phyloP scores from a whole-genome alignment of 2,797 vertebrate genomes.

The Liasis olivaceus region DNA sequence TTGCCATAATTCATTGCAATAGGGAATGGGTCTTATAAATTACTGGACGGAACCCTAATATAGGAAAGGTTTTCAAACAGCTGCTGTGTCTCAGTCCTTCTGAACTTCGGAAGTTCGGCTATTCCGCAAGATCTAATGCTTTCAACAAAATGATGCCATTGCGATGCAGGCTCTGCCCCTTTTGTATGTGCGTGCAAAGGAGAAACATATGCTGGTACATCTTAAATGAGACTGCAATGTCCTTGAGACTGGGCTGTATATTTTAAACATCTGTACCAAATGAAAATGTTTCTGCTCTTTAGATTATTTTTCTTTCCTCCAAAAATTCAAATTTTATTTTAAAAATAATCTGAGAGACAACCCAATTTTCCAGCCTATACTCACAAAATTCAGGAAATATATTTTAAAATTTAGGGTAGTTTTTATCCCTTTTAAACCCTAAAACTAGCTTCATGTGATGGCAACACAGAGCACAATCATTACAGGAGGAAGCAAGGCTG shows the following conservation, averaged over 20 bases:
- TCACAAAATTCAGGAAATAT: not conserved
- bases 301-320: not conserved
- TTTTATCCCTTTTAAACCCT: not conserved
- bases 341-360: not conserved
- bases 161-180: not conserved
- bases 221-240: not conserved
- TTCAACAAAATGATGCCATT: not conserved
- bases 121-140: not conserved
- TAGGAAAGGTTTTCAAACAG: not conserved
- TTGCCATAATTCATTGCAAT: not conserved
- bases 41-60: not conserved
- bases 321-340: not conserved
- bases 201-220: not conserved
- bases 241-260: not conserved
- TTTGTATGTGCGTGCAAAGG: not conserved
- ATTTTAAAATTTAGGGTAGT: not conserved
- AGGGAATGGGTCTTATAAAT: not conserved
- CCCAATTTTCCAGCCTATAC: not conserved
- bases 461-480: not conserved
- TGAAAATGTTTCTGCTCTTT: not conserved
- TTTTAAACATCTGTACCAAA: not conserved
- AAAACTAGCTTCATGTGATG: not conserved
- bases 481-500: not conserved
- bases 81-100: not conserved
- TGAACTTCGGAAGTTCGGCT: not conserved